These are phyloP conservation scores for Pachyseris speciosa DNA, from an alignment of 64 coral and sea anemone genomes.

Conservation along the genomic window DNA sequence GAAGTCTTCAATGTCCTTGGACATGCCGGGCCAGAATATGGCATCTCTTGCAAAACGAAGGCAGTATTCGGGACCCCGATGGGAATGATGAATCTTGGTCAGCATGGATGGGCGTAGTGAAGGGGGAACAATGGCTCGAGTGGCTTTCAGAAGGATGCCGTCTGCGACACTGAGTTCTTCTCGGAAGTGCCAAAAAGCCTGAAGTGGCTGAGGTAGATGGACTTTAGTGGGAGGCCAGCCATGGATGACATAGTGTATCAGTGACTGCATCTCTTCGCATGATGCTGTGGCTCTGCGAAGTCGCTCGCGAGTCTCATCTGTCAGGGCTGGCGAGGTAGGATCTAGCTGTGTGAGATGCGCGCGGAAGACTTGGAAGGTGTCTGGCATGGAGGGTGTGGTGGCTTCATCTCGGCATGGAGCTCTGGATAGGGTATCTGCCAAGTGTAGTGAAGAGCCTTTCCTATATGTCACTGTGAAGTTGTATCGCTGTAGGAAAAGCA, in stretches of 20 bases:
- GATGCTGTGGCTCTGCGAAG: slow-evolving; percentile 62
- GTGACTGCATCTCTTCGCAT: slow-evolving; percentile 52
- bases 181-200: slow-evolving; percentile 45
- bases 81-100: slow-evolving; percentile 33
- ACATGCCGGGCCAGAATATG: slow-evolving; percentile 35
- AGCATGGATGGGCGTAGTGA: slow-evolving; percentile 15
- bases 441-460: slow-evolving; percentile 43
- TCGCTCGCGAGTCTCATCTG: slow-evolving; percentile 33
- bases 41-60: slow-evolving; percentile 49
- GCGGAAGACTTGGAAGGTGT: background rate
- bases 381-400: background rate
- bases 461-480: slow-evolving; percentile 44
- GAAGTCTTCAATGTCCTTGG: slow-evolving; percentile 18
- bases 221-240: slow-evolving; percentile 44
- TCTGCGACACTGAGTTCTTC: slow-evolving; percentile 52
- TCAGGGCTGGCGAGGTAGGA: slow-evolving; percentile 37
- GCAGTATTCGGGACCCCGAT: slow-evolving; percentile 38
- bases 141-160: slow-evolving; percentile 1
- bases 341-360: background rate
- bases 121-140: slow-evolving; percentile 33
- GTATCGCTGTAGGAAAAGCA: slow-evolving; percentile 53
- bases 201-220: slow-evolving; percentile 10
- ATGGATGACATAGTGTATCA: slow-evolving; percentile 35
- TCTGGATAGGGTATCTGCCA: slow-evolving; percentile 65
- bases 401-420: slow-evolving; percentile 14